Evolutionary conservation across 2,113 vertebrate genomes (phyloP), one percentile per base, ranked within the genome.

Genomic region (Dryoscopus gambensis): DNA sequence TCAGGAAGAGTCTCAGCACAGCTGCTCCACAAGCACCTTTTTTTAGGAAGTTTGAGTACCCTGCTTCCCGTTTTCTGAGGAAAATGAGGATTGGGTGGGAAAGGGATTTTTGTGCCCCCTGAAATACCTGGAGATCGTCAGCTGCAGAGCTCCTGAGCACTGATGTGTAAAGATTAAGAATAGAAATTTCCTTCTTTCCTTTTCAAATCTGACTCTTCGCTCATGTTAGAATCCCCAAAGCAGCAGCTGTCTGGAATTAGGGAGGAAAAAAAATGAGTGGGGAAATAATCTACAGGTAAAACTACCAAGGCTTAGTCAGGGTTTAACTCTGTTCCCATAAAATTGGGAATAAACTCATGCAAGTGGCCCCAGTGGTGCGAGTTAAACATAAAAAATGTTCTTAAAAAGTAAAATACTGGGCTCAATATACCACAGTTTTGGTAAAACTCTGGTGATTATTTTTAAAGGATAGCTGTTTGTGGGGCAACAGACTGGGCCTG

Each of bases 331-430:
- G 12, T 18, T 40, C 27, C 70, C 17, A 10, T 23, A 27, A 93
- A 82, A 82, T 7, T 39, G 4, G 49, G 57, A 76, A 63, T 42
- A 73, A 91, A 31, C 11, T 27, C 56, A 35, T 81, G 28, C 35
- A 86, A 84, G 22, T 1, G 2, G 2, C 27, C 35, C 4, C 13
- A 5, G 0, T 31, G 47, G 52, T 81, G 52, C 4, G 3, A 75
- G 13, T n/a, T 50, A 52, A 86, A 11, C 9, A 8, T 47, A 42
- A 65, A 86, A 73, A 40, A 68, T 20, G 28, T 7, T 9, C 14
- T 40, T 77, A 4, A 63, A 53, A 74, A 67, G 52, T 44, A 37
- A 74, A 79, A 40, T 40, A 7, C 13, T 53, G 28, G 17, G 28
- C n/a, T 87, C 6, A 3, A 9, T 25, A 33, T 5, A 5, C 3